Evolutionary conservation across 2,797 vertebrate species (phyloP).

Genomic region (Tapera naevia): DNA sequence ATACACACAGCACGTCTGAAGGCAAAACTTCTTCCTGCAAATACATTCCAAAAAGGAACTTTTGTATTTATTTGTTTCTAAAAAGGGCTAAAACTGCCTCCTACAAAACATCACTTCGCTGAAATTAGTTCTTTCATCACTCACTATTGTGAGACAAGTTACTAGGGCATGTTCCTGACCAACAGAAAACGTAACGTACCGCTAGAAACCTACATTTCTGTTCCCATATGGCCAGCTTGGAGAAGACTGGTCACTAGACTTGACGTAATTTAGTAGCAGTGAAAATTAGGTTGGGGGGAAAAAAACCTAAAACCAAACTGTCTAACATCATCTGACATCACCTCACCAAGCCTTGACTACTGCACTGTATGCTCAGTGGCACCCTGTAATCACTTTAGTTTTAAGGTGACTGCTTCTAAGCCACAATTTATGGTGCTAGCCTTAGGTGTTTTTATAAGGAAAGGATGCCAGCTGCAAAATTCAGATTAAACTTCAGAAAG

Average conservation of each 20-base stretch:
- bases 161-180: not conserved
- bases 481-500: not conserved
- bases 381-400: not conserved
- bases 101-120: not conserved
- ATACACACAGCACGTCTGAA: not conserved
- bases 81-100: not conserved
- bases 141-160: not conserved
- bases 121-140: not conserved
- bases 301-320: not conserved
- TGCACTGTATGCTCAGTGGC: not conserved
- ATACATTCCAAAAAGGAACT: not conserved
- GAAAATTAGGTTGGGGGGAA: not conserved
- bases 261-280: not conserved
- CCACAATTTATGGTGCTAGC: not conserved
- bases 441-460: not conserved
- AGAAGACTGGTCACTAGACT: not conserved
- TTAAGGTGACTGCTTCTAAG: not conserved
- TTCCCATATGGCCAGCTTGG: not conserved
- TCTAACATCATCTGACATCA: not conserved
- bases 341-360: not conserved
- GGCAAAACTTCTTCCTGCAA: not conserved
- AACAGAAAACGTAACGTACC: not conserved
- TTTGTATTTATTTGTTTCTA: not conserved
- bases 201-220: not conserved
- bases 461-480: not conserved